Base-by-base conservation (phyloP, 2,113 vertebrate genomes). In the Odontesthes bonariensis region DNA sequence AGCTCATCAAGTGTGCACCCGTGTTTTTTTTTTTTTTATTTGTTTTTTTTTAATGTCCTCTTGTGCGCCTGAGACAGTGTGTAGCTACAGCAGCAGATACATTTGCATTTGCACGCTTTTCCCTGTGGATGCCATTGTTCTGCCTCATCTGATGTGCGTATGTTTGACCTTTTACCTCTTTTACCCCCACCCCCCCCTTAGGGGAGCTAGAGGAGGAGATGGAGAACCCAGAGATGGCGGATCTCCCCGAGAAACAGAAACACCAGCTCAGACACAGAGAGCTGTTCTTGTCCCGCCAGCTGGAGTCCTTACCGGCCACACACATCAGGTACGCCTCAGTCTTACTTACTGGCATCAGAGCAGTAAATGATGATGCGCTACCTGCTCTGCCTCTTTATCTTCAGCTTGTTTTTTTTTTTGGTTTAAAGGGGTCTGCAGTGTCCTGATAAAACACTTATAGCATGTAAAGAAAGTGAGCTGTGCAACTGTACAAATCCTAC, bases 161-260 rank as follows among this genome's bases (percentile, higher is more conserved):
- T 22, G 51, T 77, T 69, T 87, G 84, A 86, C 73, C 70, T 76
- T 38, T 35, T 19, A 3, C 13, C 17, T 38, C 10, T 35, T 44
- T 31, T 49, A 2, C 49, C 73, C 16, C 69, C 20, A 1, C 27
- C 27, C 8, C 4, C 35, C 35, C 8, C 35, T 35, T 86, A 98
- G 98, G 96, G 84, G 98, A 98, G 92, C 93, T 96, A 86, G 97
- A 99, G 89, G 98, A 98, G 88, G 98, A 99, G 89, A 95, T 98
- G 95, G 98, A 99, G 91, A 98, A 97, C 78, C 95, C 97, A 2
- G 98, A 99, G 92, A 95, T 97, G 93, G 87, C 95, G 20, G 96
- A 97, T 82, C 94, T 98, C 72, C 96, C 97, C 0, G 98, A 99
- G 88, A 98, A 98, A 88, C 96, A 97, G 67, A 97, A 96, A 76